Evolutionary conservation across 2,113 vertebrate species (phyloP).

Genomic region (Hyperoodon ampullatus): DNA sequence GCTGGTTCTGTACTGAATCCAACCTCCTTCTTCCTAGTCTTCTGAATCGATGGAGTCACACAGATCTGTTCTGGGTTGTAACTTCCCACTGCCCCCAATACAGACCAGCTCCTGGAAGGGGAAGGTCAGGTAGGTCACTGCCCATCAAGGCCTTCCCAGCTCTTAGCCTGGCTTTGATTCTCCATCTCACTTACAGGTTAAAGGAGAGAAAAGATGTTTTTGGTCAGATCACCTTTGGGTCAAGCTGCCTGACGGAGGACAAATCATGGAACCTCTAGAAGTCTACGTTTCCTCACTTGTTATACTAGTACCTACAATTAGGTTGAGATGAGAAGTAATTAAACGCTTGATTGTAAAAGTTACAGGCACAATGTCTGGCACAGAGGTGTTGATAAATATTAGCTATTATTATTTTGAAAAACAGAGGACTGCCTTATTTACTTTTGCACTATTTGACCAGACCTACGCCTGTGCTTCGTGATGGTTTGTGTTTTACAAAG

Average conservation of each 20-base stretch:
- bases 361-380: background rate
- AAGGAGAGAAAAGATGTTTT: background rate
- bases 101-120: background rate
- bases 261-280: background rate
- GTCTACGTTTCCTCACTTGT: background rate
- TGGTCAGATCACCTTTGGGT: background rate
- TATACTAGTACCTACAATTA: background rate
- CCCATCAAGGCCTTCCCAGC: background rate
- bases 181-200: background rate
- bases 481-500: background rate
- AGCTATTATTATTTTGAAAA: background rate
- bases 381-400: background rate
- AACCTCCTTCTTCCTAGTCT: background rate
- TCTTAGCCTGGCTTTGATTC: background rate
- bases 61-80: background rate
- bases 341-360: background rate
- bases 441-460: background rate
- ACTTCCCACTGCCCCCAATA: fast-evolving
- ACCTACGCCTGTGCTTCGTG: no score
- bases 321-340: background rate
- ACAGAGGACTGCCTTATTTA: background rate
- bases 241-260: background rate
- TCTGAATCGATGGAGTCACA: background rate
- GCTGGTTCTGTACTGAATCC: background rate
- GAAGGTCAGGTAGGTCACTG: background rate